These are phyloP conservation scores for Tenthredo mesomela DNA, from an alignment of 2,888 invertebrate species.

Conservation along the genomic window DNA sequence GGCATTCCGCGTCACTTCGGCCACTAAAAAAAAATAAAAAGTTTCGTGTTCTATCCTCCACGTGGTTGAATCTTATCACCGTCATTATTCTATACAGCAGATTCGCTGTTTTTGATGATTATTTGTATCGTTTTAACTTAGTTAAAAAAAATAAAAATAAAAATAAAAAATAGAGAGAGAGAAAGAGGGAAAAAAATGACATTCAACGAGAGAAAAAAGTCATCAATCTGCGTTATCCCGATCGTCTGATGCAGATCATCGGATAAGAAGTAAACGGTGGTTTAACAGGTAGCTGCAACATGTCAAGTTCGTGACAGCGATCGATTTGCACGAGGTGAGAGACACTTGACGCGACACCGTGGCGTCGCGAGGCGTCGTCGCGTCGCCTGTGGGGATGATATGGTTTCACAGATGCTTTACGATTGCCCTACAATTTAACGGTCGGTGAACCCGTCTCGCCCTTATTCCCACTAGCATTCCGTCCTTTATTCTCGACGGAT, in stretches of 20 bases:
- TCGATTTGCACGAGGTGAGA: conserved; percentile 42
- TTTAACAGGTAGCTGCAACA: conserved; percentile 29
- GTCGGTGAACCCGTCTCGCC: conserved; percentile 31
- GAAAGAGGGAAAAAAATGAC: neutral
- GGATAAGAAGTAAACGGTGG: neutral
- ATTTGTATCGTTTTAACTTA: too few relatives aligned
- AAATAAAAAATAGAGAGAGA: too few relatives aligned
- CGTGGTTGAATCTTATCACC: too few relatives aligned
- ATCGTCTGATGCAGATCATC: neutral
- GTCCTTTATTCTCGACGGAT: neutral
- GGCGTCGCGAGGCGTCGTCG: conserved; percentile 35
- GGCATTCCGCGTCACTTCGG: neutral
- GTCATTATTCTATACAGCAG: too few relatives aligned
- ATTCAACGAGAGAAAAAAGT: neutral
- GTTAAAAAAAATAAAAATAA: too few relatives aligned
- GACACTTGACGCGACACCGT: conserved; percentile 45
- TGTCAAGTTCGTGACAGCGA: conserved; percentile 20
- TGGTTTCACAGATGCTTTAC: conserved; percentile 44
- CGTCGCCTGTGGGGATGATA: conserved; percentile 39
- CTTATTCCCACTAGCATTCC: neutral
- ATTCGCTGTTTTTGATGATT: too few relatives aligned
- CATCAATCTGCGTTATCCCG: neutral
- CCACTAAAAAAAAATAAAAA: too few relatives aligned
- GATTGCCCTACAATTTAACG: conserved; percentile 50
- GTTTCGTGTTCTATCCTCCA: too few relatives aligned